phyloP scores from a whole-genome alignment of 1,140 invertebrate species.

The Theocolax elegans region DNA sequence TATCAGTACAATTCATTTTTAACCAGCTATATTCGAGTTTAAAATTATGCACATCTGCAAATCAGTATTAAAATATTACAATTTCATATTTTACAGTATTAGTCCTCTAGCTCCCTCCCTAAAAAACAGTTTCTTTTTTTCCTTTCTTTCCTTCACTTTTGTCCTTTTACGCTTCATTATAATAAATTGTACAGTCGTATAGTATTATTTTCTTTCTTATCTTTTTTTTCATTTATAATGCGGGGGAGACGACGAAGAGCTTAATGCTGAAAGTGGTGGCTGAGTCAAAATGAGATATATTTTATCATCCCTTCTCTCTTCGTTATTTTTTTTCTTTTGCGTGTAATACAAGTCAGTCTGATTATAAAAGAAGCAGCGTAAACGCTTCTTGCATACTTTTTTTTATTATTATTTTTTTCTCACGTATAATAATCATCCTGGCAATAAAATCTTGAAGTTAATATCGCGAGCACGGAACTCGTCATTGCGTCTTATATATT shows the following conservation, averaged over 20 bases:
- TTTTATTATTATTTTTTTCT: too few relatives aligned
- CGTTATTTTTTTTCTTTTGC: constrained; percentile 21
- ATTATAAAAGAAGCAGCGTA: constrained; percentile 49
- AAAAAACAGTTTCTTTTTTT: constrained; percentile 50
- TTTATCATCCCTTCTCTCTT: too few relatives aligned
- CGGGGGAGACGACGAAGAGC: constrained; percentile 57
- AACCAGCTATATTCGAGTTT: constrained; percentile 61
- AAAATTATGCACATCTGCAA: constrained; percentile 68
- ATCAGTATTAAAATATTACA: constrained; percentile 69
- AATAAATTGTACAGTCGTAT: too few relatives aligned
- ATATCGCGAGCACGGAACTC: constrained; percentile 34
- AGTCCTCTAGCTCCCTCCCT: constrained; percentile 59
- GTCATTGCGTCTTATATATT: constrained; percentile 43
- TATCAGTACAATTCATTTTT: constrained; percentile 63
- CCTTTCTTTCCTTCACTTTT: constrained; percentile 28
- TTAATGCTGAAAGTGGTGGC: constrained; percentile 44
- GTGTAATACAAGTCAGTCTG: constrained; percentile 44
- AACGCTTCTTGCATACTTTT: constrained; percentile 31
- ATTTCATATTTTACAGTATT: constrained; percentile 67
- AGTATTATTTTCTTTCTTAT: constrained; percentile 44
- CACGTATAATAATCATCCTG: constrained; percentile 41
- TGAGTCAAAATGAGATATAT: constrained; percentile 36
- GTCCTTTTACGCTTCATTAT: constrained; percentile 25
- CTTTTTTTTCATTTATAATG: constrained; percentile 47
- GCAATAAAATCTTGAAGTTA: constrained; percentile 44